Conservation (phyloP, 2,113 vertebrate genomes). For the Rhea pennata region DNA sequence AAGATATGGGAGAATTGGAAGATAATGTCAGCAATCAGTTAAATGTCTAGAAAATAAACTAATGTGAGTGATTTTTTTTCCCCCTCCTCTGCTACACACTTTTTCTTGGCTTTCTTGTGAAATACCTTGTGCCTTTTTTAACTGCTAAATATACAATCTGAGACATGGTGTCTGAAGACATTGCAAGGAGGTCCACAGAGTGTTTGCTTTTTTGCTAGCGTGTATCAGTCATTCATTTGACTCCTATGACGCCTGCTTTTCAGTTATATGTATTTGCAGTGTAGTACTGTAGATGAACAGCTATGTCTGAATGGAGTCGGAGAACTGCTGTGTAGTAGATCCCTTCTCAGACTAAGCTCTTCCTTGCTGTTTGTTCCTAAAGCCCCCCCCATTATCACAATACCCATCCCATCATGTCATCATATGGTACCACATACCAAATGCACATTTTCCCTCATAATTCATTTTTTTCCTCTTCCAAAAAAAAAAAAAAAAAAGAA, state of each 20-base stretch:
- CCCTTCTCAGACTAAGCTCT: not conserved
- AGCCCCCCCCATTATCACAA: not conserved
- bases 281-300: not conserved
- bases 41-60: not conserved
- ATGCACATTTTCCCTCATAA: not conserved
- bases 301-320: not conserved
- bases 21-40: fast-evolving
- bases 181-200: not conserved
- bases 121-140: not conserved
- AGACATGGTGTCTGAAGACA: not conserved
- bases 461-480: not conserved
- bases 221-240: not conserved
- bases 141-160: not conserved
- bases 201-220: not conserved
- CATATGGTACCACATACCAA: not conserved
- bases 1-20: not conserved
- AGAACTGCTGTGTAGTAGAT: not conserved
- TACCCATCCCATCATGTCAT: not conserved
- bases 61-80: not conserved
- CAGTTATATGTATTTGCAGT: not conserved
- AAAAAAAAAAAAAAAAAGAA: too few relatives aligned
- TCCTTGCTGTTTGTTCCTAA: not conserved
- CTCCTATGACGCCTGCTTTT: not conserved
- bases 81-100: not conserved
- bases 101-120: not conserved